These are phyloP conservation scores for Dascillus cervinus DNA, from an alignment of 2,888 invertebrate genomes.

Conservation along the genomic window DNA sequence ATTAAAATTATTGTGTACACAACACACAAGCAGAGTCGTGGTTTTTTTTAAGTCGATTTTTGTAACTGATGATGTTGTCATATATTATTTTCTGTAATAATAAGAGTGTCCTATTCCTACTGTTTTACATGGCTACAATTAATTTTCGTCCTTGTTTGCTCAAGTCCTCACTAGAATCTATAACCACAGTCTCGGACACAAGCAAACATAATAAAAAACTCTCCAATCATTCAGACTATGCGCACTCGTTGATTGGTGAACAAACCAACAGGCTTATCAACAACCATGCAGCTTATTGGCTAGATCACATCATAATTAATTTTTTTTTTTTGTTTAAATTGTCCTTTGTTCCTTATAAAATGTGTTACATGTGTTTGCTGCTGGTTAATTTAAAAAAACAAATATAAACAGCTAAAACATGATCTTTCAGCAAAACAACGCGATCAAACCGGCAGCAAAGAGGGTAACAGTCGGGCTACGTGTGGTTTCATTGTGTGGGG, in stretches of 20 bases:
- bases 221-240: constrained; percentile 16
- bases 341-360: constrained; percentile 14
- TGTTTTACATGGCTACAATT: constrained; percentile 13
- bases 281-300: constrained; percentile 6
- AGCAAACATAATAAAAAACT: constrained; percentile 15
- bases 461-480: constrained; percentile 13
- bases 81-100: constrained; percentile 11
- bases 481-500: constrained; percentile 66
- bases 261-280: constrained; percentile 5
- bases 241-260: constrained; percentile 13
- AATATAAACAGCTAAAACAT: neutral
- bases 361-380: constrained; percentile 20
- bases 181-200: constrained; percentile 16
- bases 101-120: constrained; percentile 18
- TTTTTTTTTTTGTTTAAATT: constrained; percentile 15
- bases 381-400: constrained; percentile 13
- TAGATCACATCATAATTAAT: constrained; percentile 12
- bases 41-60: constrained; percentile 10
- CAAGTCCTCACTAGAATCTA: constrained; percentile 13
- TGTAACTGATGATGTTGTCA: neutral
- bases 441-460: constrained; percentile 12
- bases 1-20: constrained; percentile 15
- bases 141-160: constrained; percentile 10
- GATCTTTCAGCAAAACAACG: constrained; percentile 6
- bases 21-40: constrained; percentile 16